These are phyloP conservation scores for Drosophila fuyamai DNA, from an alignment of 1,140 invertebrate species.

Conservation along the genomic window DNA sequence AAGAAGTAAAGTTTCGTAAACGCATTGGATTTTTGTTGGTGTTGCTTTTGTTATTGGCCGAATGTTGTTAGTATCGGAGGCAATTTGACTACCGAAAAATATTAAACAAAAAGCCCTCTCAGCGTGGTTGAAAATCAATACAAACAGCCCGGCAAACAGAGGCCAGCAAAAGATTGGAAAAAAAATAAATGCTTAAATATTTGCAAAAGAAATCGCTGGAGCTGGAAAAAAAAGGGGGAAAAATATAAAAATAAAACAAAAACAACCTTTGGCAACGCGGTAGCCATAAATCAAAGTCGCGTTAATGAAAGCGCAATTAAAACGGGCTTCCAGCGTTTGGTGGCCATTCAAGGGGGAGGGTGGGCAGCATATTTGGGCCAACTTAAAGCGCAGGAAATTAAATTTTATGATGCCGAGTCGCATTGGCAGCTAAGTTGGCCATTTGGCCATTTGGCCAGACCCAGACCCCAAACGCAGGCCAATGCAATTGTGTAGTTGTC, in stretches of 20 bases:
- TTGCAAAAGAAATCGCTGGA: conserved; percentile 80
- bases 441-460: conserved; percentile 74
- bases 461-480: conserved; percentile 34
- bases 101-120: conserved; percentile 74
- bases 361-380: conserved; percentile 71
- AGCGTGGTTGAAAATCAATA: conserved; percentile 69
- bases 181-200: conserved; percentile 72
- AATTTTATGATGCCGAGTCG: conserved; percentile 76
- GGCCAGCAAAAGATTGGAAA: conserved; percentile 17
- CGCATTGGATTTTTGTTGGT: conserved; percentile 26
- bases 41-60: conserved; percentile 6
- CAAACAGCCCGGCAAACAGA: conserved; percentile 52
- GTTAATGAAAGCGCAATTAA: conserved; percentile 84
- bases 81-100: conserved; percentile 79
- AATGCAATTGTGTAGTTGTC: conserved; percentile 52
- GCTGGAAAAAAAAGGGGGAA: conserved; percentile 25
- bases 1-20: conserved; percentile 61
- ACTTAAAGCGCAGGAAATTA: conserved; percentile 82
- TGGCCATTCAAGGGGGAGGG: not conserved
- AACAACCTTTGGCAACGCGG: conserved; percentile 78
- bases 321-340: conserved; percentile 56
- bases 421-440: conserved; percentile 71
- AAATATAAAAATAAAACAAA: conserved; percentile 36
- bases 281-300: conserved; percentile 83
- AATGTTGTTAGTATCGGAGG: conserved; percentile 44